Base-by-base conservation (phyloP, 2,888 invertebrate species). In the Erebia palarica region DNA sequence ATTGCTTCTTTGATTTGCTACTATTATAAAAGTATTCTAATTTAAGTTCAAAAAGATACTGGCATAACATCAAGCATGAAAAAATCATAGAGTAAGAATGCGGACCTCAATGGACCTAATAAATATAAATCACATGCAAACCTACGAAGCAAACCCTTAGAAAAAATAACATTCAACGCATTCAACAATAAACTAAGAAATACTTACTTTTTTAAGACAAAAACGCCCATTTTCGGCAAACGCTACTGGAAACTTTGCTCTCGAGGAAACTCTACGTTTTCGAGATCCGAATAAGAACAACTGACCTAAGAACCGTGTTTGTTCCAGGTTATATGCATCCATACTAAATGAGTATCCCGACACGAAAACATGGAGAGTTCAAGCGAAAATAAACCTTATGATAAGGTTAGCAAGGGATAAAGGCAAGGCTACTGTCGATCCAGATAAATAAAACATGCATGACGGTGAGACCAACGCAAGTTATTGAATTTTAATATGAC, bases 401-500 rank as follows among this genome's bases (percentile, higher is more conserved):
- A n/a, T n/a, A n/a, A n/a, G n/a, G n/a, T n/a, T n/a, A 70, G 58
- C 68, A 61, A 66, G 71, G 58, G 73, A 81, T 81, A 88, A 84
- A 77, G 59, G 66, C 59, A 65, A 68, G 51, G 72, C 74, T 70
- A 73, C 71, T 75, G 75, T 75, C 71, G 77, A 73, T 75, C 72
- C 74, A 81, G 82, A 91, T 91, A 87, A 88, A 91, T 91, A 82
- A 90, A 84, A 88, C 85, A 91, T 91, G 70, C 78, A 78, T 90
- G 89, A 89, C 88, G 89, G 77, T 75, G 75, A 81, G 79, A 76
- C 77, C 80, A 78, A 86, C 87, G 86, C 82, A 87, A 86, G 84
- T 83, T 82, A 87, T 85, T 87, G 90, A 87, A 91, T 90, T 87
- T 88, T 84, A 89, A 91, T 84, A 82, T 77, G 79, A 75, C 78